Evolutionary conservation across 2,888 invertebrate genomes (phyloP), one percentile per base, ranked within the genome.

Genomic region (Dendrolimus houi): DNA sequence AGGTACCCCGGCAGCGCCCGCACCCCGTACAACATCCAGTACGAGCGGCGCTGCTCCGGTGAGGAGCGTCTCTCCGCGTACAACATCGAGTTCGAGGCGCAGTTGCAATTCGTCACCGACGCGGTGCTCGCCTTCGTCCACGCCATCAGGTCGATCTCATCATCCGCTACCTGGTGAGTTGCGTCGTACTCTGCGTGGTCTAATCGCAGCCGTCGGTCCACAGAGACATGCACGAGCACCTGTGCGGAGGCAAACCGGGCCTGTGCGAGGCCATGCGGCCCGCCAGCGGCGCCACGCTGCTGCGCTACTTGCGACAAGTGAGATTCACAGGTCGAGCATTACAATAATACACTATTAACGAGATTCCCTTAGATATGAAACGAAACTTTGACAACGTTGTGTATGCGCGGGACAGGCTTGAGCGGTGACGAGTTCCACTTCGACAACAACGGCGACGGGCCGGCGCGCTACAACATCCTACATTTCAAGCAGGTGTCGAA

Each of bases 21-120:
- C 62, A 97, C 97, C 0, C 96, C 96, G 0, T 96, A 96, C 86
- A 97, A 97, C 79, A 85, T 87, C 58, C 93, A 94, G 67, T 95
- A 95, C 79, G 88, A 88, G 17, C 91, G 85, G 40, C 76, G 86
- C 10, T 98, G 98, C 80, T 94, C 95, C 0, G 96, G 95, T n/a
- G 89, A 92, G 56, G 97, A 98, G 80, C 91, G 92, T 9, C 93
- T 98, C 40, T 93, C 95, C 0, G 91, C 92, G 47, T 92, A 94
- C 55, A 94, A 96, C 73, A 96, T 95, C 0, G 94, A 95, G 64
- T 96, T 97, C 74, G 98, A 98, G 81, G 96, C 96, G 70, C 98
- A 98, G 82, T 91, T 98, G 62, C 98, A 98, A 87, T 98, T 98
- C 81, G 98, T 98, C 53, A 96, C 97, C 52, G 98, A 98, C 81